Percentiles rank a stretch among this genome's conserved stretches.
phyloP scores from a whole-genome alignment of 2,113 vertebrate genomes.

The Scomber colias region DNA sequence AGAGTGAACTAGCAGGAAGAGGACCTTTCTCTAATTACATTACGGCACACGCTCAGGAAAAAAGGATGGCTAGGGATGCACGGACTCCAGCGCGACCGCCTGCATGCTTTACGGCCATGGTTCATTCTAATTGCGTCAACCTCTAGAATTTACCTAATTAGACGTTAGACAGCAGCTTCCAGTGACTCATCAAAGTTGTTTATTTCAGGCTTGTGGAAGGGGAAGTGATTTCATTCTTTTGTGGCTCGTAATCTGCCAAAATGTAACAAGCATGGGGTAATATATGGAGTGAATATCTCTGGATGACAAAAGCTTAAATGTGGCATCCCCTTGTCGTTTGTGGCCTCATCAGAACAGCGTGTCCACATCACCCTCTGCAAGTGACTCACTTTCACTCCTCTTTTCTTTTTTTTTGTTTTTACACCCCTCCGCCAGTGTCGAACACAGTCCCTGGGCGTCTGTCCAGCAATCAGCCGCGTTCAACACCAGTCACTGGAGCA shows the following conservation, averaged over 20 bases:
- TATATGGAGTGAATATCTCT: background rate
- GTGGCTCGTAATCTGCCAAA: background rate
- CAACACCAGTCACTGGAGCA: slow-evolving; percentile 7
- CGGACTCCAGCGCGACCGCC: slow-evolving; percentile 7
- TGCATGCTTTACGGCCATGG: slow-evolving; percentile 30
- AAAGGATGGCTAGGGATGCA: slow-evolving; percentile 3
- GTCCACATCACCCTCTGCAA: background rate
- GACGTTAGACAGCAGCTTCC: slow-evolving; percentile 8
- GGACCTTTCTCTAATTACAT: slow-evolving; percentile 76
- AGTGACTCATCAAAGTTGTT: slow-evolving; percentile 25
- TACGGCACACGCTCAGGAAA: slow-evolving; percentile 55
- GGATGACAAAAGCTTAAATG: background rate
- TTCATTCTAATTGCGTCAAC: slow-evolving; percentile 2
- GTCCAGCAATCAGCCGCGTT: slow-evolving; percentile 22
- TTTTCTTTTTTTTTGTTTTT: background rate
- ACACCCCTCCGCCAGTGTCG: slow-evolving; percentile 4
- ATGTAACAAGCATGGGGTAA: background rate
- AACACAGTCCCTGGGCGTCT: slow-evolving; percentile 28
- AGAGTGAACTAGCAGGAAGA: slow-evolving; percentile 52
- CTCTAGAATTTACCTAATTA: slow-evolving; percentile 12
- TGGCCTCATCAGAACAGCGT: background rate
- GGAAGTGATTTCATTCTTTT: background rate
- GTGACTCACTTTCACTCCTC: background rate
- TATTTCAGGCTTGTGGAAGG: slow-evolving; percentile 1
- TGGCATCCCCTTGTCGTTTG: background rate